Percentiles rank a stretch among this genome's conserved stretches.
Evolutionary conservation across 1,140 invertebrate species (phyloP).

Genomic region (Metaphire vulgaris): DNA sequence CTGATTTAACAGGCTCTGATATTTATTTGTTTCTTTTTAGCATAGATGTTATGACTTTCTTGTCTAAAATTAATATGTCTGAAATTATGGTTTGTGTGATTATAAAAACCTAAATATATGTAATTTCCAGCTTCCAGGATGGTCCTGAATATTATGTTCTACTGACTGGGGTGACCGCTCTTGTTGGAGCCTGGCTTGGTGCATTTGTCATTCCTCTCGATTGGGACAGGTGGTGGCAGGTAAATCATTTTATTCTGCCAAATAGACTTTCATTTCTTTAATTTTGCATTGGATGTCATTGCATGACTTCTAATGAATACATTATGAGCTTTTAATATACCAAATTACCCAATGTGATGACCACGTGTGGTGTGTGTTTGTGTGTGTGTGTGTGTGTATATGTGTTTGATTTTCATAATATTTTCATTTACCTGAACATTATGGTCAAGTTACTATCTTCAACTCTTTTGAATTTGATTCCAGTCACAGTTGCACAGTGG

Average conservation of each 20-base stretch:
- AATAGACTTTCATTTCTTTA: not conserved
- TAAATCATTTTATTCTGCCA: too few relatives aligned
- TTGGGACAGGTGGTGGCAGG: conserved; percentile 83
- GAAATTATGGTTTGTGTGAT: too few relatives aligned
- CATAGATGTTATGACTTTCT: too few relatives aligned
- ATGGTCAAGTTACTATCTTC: too few relatives aligned
- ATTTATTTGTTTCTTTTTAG: too few relatives aligned
- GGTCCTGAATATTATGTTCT: conserved; percentile 39
- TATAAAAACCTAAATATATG: too few relatives aligned
- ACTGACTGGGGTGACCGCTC: conserved; percentile 43
- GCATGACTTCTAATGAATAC: not conserved
- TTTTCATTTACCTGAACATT: too few relatives aligned
- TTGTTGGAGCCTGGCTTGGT: conserved; percentile 80
- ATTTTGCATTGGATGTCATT: not conserved
- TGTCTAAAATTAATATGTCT: too few relatives aligned
- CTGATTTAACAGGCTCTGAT: too few relatives aligned
- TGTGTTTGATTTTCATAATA: too few relatives aligned
- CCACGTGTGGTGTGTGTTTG: not conserved
- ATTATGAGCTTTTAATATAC: not conserved
- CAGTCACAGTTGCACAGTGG: too few relatives aligned
- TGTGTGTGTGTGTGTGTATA: not conserved
- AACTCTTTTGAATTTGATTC: too few relatives aligned
- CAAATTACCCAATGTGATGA: not conserved
- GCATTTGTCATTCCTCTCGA: conserved; percentile 81
- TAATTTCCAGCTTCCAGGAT: conserved; percentile 23